These are phyloP conservation scores for Nematolebias whitei DNA, from an alignment of 2,113 vertebrate genomes.

Conservation along the genomic window DNA sequence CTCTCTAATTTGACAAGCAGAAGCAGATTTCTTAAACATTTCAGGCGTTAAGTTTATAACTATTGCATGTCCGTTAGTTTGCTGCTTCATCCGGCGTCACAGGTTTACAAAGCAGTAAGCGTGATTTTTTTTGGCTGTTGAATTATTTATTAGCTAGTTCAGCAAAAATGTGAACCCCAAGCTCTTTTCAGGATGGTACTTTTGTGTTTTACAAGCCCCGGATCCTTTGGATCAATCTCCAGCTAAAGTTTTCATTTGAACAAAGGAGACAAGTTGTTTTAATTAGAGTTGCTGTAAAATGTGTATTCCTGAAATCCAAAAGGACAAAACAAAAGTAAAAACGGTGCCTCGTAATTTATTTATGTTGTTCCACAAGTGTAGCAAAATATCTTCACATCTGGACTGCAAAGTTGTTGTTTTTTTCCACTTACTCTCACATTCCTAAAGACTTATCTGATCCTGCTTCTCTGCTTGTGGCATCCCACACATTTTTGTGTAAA, in stretches of 20 bases:
- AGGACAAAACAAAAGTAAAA: not conserved
- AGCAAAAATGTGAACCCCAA: slow-evolving; percentile 51
- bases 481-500: not conserved
- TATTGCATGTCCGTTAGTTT: not conserved
- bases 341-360: not conserved
- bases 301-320: not conserved
- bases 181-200: slow-evolving; percentile 35
- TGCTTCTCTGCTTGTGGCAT: too few relatives aligned
- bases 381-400: not conserved
- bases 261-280: not conserved
- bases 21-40: slow-evolving; percentile 8
- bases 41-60: not conserved
- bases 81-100: slow-evolving; percentile 35
- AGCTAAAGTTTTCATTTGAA: slow-evolving; percentile 18
- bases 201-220: slow-evolving; percentile 42
- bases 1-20: too few relatives aligned
- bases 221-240: slow-evolving; percentile 27
- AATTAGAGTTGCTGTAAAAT: not conserved
- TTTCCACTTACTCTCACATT: too few relatives aligned
- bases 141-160: slow-evolving; percentile 75
- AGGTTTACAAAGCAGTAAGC: slow-evolving; percentile 30
- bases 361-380: not conserved
- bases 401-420: too few relatives aligned
- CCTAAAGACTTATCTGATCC: too few relatives aligned
- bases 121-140: slow-evolving; percentile 54